These are phyloP conservation scores for Platanista minor DNA, from an alignment of 2,113 vertebrate genomes.

Conservation along the genomic window DNA sequence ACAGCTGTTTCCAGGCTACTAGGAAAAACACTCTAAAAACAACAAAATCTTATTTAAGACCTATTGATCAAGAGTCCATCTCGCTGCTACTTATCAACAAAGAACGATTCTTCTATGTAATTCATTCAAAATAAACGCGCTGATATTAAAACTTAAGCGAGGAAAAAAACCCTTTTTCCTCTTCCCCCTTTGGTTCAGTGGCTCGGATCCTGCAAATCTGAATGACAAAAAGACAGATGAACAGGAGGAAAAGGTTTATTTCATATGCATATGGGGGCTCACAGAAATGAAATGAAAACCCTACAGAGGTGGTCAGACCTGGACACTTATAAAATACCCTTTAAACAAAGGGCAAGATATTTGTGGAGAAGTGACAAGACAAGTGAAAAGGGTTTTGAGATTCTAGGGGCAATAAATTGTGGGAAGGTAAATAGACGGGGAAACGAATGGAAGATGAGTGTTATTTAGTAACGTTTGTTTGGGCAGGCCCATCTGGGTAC, in stretches of 20 bases:
- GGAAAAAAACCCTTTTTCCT: background rate
- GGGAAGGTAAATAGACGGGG: background rate
- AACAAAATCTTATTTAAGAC: background rate
- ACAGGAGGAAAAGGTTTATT: background rate
- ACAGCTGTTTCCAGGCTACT: background rate
- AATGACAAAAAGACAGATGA: background rate
- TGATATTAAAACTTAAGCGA: background rate
- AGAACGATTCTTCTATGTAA: background rate
- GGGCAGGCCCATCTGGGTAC: background rate
- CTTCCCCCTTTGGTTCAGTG: background rate
- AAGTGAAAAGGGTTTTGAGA: background rate
- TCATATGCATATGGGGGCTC: background rate
- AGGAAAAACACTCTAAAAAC: background rate
- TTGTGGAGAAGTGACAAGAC: background rate
- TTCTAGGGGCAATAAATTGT: background rate
- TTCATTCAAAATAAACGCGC: background rate
- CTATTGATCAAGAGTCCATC: background rate
- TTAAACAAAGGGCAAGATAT: background rate
- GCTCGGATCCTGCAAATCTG: background rate
- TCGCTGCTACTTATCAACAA: background rate
- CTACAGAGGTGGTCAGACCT: background rate
- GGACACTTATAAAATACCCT: rapidly evolving
- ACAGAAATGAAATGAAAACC: background rate
- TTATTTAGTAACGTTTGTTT: background rate
- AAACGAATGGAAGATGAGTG: rapidly evolving